phyloP scores from a whole-genome alignment of 2,888 invertebrate species.

The Cosmia trapezina region DNA sequence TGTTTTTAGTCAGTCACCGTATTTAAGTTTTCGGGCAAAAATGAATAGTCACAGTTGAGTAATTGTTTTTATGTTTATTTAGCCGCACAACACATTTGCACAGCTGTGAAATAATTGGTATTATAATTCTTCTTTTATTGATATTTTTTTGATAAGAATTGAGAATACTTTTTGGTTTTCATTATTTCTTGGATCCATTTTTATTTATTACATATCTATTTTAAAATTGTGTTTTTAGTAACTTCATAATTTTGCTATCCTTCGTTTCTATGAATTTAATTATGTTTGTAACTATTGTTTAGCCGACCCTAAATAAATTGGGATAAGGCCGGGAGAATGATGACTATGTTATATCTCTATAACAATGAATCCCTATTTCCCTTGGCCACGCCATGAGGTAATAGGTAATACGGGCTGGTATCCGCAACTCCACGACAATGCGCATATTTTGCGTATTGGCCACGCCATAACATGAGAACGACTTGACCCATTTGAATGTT shows the following conservation, averaged over 20 bases:
- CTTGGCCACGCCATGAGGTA: too few relatives aligned
- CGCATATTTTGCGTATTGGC: too few relatives aligned
- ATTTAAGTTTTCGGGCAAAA: not conserved
- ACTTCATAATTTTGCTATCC: not conserved
- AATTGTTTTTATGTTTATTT: conserved; percentile 21
- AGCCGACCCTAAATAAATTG: too few relatives aligned
- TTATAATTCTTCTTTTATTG: not conserved
- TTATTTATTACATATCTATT: not conserved
- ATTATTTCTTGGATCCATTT: not conserved
- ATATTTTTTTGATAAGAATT: not conserved
- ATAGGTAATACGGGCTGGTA: too few relatives aligned
- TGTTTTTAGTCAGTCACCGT: not conserved
- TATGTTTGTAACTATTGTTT: too few relatives aligned
- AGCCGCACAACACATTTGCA: conserved; percentile 47
- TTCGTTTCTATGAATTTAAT: not conserved
- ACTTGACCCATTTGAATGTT: too few relatives aligned
- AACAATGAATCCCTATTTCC: too few relatives aligned
- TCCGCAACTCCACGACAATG: too few relatives aligned
- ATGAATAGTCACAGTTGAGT: not conserved
- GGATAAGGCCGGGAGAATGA: too few relatives aligned
- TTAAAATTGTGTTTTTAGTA: not conserved
- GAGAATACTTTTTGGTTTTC: not conserved
- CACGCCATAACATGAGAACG: too few relatives aligned
- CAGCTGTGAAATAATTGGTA: conserved; percentile 39
- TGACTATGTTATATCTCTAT: not conserved